These are phyloP conservation scores for Sinohyriopsis cumingii DNA, from an alignment of 2,888 invertebrate species.

Conservation along the genomic window DNA sequence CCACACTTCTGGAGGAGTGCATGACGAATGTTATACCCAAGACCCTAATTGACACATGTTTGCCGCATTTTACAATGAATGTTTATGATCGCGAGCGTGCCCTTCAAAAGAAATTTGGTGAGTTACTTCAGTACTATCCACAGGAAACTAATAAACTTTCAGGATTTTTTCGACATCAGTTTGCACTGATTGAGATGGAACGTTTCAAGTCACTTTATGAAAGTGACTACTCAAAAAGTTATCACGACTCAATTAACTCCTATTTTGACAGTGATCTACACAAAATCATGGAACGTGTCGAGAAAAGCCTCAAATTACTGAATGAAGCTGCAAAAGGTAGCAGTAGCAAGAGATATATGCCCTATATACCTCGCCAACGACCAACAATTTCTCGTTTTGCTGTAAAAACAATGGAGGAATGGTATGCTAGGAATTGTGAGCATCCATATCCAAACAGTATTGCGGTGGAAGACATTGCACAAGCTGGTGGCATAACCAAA, in stretches of 20 bases:
- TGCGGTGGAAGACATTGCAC: slow-evolving; percentile 40
- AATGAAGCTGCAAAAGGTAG: slow-evolving; percentile 24
- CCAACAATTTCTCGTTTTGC: slow-evolving; percentile 41
- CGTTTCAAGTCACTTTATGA: slow-evolving; percentile 37
- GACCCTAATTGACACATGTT: slow-evolving; percentile 27
- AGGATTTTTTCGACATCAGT: slow-evolving; percentile 37
- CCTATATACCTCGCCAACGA: slow-evolving; percentile 9
- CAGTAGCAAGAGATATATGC: slow-evolving; percentile 14
- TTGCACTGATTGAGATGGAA: slow-evolving; percentile 42
- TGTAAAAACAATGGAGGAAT: slow-evolving; percentile 46
- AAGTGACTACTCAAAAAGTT: slow-evolving; percentile 22
- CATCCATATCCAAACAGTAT: slow-evolving; percentile 56
- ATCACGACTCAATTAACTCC: slow-evolving; percentile 38
- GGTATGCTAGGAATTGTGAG: slow-evolving; percentile 54
- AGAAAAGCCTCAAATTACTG: slow-evolving; percentile 33
- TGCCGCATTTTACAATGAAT: slow-evolving; percentile 21
- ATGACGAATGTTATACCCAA: slow-evolving; percentile 25
- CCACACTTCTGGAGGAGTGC: slow-evolving; percentile 30
- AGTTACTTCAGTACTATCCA: slow-evolving; percentile 28
- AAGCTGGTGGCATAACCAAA: slow-evolving; percentile 43
- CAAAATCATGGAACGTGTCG: slow-evolving; percentile 42
- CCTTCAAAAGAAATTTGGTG: slow-evolving; percentile 33
- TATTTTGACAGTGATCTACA: slow-evolving; percentile 47
- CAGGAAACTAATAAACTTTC: slow-evolving; percentile 38
- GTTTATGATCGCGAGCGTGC: slow-evolving; percentile 32